phyloP scores from a whole-genome alignment of 2,888 invertebrate genomes.

The Exocentrus adspersus region DNA sequence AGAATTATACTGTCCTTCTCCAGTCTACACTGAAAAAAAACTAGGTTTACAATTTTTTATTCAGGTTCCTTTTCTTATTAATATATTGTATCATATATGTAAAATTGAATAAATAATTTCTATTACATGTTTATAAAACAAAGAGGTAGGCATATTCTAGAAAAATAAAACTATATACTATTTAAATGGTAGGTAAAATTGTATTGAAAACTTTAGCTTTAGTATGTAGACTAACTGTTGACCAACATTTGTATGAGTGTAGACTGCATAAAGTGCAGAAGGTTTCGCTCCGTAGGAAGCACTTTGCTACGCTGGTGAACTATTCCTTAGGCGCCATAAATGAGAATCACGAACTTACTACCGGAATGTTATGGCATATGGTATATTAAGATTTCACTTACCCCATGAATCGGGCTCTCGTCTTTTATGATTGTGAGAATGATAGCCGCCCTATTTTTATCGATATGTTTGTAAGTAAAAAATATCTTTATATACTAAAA shows the following conservation, averaged over 20 bases:
- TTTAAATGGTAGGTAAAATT: no score
- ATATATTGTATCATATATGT: no score
- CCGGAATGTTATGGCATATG: constrained; percentile 47
- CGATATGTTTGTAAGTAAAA: constrained; percentile 25
- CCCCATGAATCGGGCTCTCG: constrained; percentile 42
- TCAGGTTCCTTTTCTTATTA: no score
- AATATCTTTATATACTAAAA: constrained; percentile 24
- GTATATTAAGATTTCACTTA: constrained; percentile 45
- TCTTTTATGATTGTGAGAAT: constrained; percentile 48
- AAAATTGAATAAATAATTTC: no score
- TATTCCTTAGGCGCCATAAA: constrained; percentile 50
- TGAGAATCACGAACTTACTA: constrained; percentile 47
- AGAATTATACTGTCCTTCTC: constrained; percentile 35
- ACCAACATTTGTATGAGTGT: constrained; percentile 20
- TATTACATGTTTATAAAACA: no score
- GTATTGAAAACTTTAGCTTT: no score
- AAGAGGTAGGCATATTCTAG: no score
- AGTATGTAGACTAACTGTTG: no score
- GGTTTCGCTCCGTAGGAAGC: constrained; percentile 43
- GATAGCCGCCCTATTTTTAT: constrained; percentile 45
- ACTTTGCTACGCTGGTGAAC: constrained; percentile 45
- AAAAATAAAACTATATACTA: no score
- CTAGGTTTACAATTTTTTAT: no score
- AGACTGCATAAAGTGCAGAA: constrained; percentile 28
- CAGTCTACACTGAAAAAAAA: background rate